Evolutionary conservation across 2,888 invertebrate species (phyloP).

Genomic region (Aphrophora alni): DNA sequence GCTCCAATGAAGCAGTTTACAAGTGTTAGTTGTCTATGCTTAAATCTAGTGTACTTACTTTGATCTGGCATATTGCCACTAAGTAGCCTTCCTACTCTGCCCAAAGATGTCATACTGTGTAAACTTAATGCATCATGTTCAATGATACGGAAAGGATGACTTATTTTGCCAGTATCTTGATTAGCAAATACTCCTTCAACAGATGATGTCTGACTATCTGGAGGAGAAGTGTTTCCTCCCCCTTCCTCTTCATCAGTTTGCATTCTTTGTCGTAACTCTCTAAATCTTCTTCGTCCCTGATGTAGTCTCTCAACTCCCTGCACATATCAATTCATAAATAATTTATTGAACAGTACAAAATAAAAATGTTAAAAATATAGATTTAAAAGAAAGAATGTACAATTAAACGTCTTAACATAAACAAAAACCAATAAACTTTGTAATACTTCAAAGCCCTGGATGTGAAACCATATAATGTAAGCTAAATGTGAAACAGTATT

Average conservation of each 20-base stretch:
- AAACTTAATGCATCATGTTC: constrained; percentile 87
- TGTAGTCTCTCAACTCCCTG: constrained; percentile 42
- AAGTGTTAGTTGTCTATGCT: too few relatives aligned
- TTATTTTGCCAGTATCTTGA: constrained; percentile 61
- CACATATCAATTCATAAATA: background rate
- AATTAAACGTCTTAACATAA: too few relatives aligned
- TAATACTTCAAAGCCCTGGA: too few relatives aligned
- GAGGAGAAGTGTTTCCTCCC: constrained; percentile 68
- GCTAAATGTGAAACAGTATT: too few relatives aligned
- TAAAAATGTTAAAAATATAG: too few relatives aligned
- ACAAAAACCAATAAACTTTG: too few relatives aligned
- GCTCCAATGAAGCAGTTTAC: too few relatives aligned
- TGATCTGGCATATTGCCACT: constrained; percentile 62
- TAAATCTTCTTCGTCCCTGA: constrained; percentile 74
- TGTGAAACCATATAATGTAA: too few relatives aligned
- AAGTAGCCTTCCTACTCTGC: constrained; percentile 80
- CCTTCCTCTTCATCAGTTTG: constrained; percentile 85
- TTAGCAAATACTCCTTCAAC: constrained; percentile 77
- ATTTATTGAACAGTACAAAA: background rate
- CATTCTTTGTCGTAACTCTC: constrained; percentile 84
- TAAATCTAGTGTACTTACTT: background rate
- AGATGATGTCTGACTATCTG: constrained; percentile 78
- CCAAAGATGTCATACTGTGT: constrained; percentile 88
- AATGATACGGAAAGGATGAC: constrained; percentile 84
- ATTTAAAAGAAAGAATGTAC: too few relatives aligned